phyloP scores from a whole-genome alignment of 2,113 vertebrate genomes.

The Climacteris rufus region DNA sequence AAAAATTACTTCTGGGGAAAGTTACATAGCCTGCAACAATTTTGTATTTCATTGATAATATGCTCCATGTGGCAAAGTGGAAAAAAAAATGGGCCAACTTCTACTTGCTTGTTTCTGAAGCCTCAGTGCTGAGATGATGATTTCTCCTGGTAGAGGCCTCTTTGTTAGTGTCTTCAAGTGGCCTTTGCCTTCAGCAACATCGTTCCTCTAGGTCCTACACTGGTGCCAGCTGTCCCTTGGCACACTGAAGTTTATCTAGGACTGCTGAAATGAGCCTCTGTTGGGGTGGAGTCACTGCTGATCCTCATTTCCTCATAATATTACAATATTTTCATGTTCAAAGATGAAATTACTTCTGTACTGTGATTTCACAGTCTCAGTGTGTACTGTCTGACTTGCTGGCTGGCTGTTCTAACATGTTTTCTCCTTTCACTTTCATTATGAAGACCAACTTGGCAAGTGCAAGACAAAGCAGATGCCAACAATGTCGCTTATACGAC shows the following conservation, averaged over 20 bases:
- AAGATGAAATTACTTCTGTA: neutral
- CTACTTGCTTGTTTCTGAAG: neutral
- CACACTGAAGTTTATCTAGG: neutral
- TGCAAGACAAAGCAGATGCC: constrained; percentile 89
- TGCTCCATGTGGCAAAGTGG: neutral
- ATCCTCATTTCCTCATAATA: neutral
- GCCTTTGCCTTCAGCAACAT: neutral
- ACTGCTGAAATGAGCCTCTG: neutral
- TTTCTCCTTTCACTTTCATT: constrained; percentile 34
- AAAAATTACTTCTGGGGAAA: neutral
- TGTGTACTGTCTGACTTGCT: neutral
- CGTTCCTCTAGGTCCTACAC: rapidly evolving
- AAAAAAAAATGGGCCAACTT: neutral
- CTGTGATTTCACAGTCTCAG: neutral
- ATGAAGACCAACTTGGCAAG: constrained; percentile 91
- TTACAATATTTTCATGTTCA: neutral
- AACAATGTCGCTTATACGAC: constrained; percentile 94
- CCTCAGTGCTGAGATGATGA: neutral
- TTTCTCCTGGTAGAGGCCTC: neutral
- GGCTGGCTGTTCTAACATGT: constrained; percentile 3
- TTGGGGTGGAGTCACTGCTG: neutral
- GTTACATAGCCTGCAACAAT: neutral
- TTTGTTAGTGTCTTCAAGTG: neutral
- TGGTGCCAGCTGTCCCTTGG: neutral
- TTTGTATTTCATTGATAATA: neutral